A percentile compares a stretch with the other conserved stretches of the same genome.
These are phyloP conservation scores for Vireo altiloquus DNA, from an alignment of 2,113 vertebrate genomes.

Conservation along the genomic window DNA sequence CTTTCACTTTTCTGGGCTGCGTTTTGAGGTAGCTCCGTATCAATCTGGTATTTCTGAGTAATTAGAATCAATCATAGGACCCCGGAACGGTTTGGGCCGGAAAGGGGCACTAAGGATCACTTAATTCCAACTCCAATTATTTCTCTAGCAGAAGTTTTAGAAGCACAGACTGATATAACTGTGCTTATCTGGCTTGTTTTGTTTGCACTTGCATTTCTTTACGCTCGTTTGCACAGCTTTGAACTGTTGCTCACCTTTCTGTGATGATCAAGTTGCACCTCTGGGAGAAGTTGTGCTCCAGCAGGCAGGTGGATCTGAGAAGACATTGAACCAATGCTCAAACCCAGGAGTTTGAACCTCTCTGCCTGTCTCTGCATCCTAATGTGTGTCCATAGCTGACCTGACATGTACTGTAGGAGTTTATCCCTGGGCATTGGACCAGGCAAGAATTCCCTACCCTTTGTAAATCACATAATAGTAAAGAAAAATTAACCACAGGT, in stretches of 20 bases:
- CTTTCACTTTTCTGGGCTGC: not conserved
- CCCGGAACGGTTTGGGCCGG: not conserved
- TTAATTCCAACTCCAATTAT: not conserved
- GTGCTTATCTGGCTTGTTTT: not conserved
- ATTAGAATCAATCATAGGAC: not conserved
- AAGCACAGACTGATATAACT: not conserved
- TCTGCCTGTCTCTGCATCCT: not conserved
- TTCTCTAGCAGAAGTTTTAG: not conserved
- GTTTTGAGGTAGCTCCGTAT: not conserved
- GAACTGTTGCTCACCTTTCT: not conserved
- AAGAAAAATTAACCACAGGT: not conserved
- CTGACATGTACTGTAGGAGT: not conserved
- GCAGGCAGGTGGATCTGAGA: not conserved
- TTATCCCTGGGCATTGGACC: not conserved
- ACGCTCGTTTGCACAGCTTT: not conserved
- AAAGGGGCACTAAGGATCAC: not conserved
- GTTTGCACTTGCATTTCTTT: not conserved
- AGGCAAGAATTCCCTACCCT: not conserved
- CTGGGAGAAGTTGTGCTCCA: not conserved
- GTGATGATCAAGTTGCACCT: not conserved
- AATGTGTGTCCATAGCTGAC: not conserved
- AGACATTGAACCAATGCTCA: not conserved
- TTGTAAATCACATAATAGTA: not conserved
- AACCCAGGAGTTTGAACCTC: not conserved
- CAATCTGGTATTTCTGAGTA: not conserved